A percentile compares a stretch with the other conserved stretches of the same genome.
Evolutionary conservation across 2,113 vertebrate species (phyloP).

Genomic region (Suricata suricatta): DNA sequence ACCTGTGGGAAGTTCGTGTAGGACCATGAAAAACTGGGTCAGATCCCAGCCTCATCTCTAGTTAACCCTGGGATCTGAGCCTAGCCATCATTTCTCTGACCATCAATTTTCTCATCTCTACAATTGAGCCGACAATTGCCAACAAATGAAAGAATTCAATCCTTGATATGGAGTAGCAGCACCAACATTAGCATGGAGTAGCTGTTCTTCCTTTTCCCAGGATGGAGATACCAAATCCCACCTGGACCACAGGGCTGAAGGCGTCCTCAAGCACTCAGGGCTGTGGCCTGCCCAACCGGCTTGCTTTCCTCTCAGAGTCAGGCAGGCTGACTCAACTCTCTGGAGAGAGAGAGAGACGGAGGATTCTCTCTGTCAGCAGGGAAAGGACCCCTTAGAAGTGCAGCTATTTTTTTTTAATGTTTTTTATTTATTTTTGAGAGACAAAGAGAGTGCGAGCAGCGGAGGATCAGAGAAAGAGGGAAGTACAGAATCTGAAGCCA

Average conservation of each 20-base stretch:
- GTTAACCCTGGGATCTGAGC: background rate
- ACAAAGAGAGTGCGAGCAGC: no score
- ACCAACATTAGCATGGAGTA: background rate
- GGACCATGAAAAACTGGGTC: background rate
- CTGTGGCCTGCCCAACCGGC: background rate
- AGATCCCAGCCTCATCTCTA: background rate
- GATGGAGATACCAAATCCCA: background rate
- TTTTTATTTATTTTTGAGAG: no score
- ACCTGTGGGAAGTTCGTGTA: background rate
- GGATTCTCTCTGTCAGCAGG: background rate
- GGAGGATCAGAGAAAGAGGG: no score
- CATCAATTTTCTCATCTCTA: background rate
- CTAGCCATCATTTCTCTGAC: background rate
- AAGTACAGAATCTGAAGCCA: no score
- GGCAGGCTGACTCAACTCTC: background rate
- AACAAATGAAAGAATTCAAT: background rate
- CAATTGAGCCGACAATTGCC: background rate
- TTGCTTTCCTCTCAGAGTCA: background rate
- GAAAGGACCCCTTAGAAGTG: background rate
- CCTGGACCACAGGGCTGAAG: no score
- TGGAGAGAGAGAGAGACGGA: background rate
- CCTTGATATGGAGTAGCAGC: accelerated
- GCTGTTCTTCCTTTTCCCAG: background rate
- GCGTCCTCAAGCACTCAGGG: background rate
- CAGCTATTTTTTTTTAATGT: no score